phyloP scores from a whole-genome alignment of 2,888 invertebrate genomes.

The Athetis lepigone region DNA sequence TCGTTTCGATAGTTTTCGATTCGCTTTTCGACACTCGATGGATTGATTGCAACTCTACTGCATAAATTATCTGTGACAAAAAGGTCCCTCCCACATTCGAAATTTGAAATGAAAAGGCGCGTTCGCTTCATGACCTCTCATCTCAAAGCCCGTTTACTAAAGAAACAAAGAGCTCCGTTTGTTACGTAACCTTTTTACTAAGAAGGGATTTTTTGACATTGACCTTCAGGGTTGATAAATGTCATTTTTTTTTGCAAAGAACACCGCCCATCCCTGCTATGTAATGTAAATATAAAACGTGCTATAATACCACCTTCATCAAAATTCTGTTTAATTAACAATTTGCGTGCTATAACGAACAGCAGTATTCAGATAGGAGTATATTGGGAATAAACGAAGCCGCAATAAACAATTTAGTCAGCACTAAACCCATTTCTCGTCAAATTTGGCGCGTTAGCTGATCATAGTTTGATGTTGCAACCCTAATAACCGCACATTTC shows the following conservation, averaged over 20 bases:
- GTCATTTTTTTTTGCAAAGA: conserved; percentile 19
- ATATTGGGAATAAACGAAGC: conserved; percentile 33
- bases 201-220: conserved; percentile 27
- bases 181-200: conserved; percentile 47
- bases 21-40: conserved; percentile 33
- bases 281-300: conserved; percentile 4
- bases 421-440: conserved; percentile 59
- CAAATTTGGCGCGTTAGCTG: conserved; percentile 57
- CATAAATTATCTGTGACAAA: conserved; percentile 48
- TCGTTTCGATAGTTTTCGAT: conserved; percentile 33
- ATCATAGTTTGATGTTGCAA: conserved; percentile 63
- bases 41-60: conserved; percentile 41
- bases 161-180: conserved; percentile 34
- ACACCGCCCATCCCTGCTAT: background rate
- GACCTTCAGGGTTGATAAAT: conserved; percentile 52
- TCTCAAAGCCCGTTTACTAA: conserved; percentile 28
- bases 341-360: conserved; percentile 23
- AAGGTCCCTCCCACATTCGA: conserved; percentile 17
- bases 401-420: conserved; percentile 53
- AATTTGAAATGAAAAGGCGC: conserved; percentile 45
- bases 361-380: conserved; percentile 21
- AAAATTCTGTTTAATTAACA: conserved; percentile 13
- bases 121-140: conserved; percentile 29
- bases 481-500: conserved; percentile 75
- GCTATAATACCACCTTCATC: background rate